phyloP scores from a whole-genome alignment of 2,888 invertebrate species.

The Leptogaster cylindrica region DNA sequence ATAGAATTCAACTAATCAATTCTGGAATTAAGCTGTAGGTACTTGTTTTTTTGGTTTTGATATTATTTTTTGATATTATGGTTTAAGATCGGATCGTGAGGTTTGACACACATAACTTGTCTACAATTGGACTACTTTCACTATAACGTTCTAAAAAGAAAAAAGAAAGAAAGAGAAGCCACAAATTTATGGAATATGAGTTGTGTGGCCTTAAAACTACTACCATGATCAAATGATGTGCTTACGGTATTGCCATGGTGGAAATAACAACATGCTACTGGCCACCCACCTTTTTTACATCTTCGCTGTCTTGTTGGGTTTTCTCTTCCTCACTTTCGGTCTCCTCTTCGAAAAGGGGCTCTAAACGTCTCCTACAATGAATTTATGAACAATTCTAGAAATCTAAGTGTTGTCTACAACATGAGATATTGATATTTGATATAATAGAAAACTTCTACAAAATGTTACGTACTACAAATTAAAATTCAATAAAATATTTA shows the following conservation, averaged over 20 bases:
- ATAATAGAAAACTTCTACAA: too few relatives aligned
- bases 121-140: conserved; percentile 60
- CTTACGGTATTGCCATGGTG: background rate
- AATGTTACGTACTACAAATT: too few relatives aligned
- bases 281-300: conserved; percentile 50
- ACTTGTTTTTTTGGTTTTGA: conserved; percentile 43
- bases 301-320: conserved; percentile 61
- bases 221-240: too few relatives aligned
- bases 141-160: conserved; percentile 60
- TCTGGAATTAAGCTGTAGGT: conserved; percentile 52
- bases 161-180: conserved; percentile 49
- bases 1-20: conserved; percentile 63
- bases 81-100: conserved; percentile 28
- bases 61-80: conserved; percentile 51
- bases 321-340: conserved; percentile 69
- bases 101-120: conserved; percentile 13
- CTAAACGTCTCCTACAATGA: conserved; percentile 73
- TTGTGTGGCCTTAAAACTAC: too few relatives aligned
- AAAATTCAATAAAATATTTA: too few relatives aligned
- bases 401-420: conserved; percentile 15
- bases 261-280: conserved; percentile 43
- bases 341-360: conserved; percentile 84
- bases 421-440: conserved; percentile 3
- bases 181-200: conserved; percentile 49
- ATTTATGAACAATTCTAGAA: conserved; percentile 31